Base-by-base conservation (phyloP, 1,140 invertebrate genomes). In the Drosophila nigrodunni region DNA sequence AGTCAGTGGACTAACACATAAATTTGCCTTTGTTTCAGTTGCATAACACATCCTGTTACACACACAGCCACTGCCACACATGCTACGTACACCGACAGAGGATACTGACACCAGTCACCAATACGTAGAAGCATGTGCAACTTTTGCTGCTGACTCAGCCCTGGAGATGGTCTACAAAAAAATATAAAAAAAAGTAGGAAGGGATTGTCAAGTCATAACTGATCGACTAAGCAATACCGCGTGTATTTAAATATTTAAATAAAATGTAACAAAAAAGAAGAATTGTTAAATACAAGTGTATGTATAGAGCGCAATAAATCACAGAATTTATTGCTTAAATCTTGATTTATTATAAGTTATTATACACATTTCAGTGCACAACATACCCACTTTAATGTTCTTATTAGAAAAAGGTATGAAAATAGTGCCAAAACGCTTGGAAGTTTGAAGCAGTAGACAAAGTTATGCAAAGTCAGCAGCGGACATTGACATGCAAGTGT, bases 381-480 rank as follows among this genome's bases (percentile, higher is more conserved):
- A 30, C 49, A 10, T 10, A 37, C 0, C 34, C 52, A 15, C 1
- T 37, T 55, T 30, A 5, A 8, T 55, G 34, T 7, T 46, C 34
- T 13, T 30, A 8, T 37, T 7, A 37, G 13, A 44, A 37, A 54
- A 66, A 64, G 41, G 70, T 60, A 60, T 69, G 6, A 49, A 83
- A 78, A 85, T 78, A 86, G 71, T 86, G 71, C 73, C 82, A 74
- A 79, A 78, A 78, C 70, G 77, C 69, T 82, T 66, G 68, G 76
- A 88, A 80, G 69, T 80, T 79, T 72, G 60, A 74, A 77, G 74
- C 34, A 64, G 49, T 57, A 69, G 80, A 70, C 83, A 70, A 88
- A 87, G 83, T 87, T 87, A 87, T 88, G 83, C 83, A 88, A 88
- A 87, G 77, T 87, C 83, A 87, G 83, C 83, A 88, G 67, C 82